Evolutionary conservation across 2,797 vertebrate species (phyloP), one percentile per base, ranked within the genome.

Genomic region (Tangara arthus): DNA sequence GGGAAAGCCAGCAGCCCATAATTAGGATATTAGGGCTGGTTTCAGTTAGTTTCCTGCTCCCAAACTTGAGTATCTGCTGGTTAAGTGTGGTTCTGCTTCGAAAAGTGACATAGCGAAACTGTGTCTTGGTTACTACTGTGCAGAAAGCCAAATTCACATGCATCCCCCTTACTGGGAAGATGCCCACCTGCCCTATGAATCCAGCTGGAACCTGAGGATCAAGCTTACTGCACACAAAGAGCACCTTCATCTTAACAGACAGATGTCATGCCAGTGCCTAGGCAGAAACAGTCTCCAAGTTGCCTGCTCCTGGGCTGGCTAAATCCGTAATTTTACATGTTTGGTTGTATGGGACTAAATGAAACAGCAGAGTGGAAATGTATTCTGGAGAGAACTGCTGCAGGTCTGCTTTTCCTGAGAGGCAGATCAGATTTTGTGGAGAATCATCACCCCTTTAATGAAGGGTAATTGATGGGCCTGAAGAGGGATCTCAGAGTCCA

Each of bases 371-470:
- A 72, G 47, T 42, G 44, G 78, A 85, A 96, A 64, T 32, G 30
- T 39, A 8, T 81, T 85, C 35, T 75, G 89, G 79, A 75, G 34
- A 20, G 61, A 91, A 57, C 16, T 82, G 64, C 42, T 87, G 56
- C 37, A 60, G 64, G 60, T 93, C 60, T 80, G 37, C 34, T 92
- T 77, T 81, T 91, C 84, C 77, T 87, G 83, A 35, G 68, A 94
- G 79, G 28, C 61, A 89, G 82, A 89, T 86, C 49, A 82, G 60
- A 78, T 94, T 94, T 94, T 92, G 64, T 37, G 71, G 82, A 60
- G 57, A 87, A 87, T 94, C 91, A 71, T 92, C 89, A 60, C 49
- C 28, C 44, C 53, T 82, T 56, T 94, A 83, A 91, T 85, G 84
- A 89, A 85, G 34, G 17, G 30, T 91, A 85, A 95, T 94, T 92